Evolutionary conservation across 2,888 invertebrate genomes (phyloP), one percentile per base, ranked within the genome.

Genomic region (Argynnis bischoffii): DNA sequence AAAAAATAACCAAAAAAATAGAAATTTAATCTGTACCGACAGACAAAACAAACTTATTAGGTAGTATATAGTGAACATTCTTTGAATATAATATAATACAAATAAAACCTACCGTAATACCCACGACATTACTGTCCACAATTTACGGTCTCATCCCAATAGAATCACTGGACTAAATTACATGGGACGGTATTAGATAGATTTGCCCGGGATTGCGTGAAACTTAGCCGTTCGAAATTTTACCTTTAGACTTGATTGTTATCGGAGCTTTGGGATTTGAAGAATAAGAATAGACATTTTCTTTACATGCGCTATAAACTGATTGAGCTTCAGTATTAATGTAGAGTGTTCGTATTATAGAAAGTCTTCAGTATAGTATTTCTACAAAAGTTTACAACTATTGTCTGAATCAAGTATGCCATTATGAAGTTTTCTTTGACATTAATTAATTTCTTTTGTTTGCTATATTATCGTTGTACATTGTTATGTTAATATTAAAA

Each of bases 121-220:
- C 57, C 6, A 59, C 15, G 50, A 56, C 47, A 35, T 65, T 79
- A 81, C 77, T 79, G 78, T 71, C 60, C 75, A 63, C 74, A 79
- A 81, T 81, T 80, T 80, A 81, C 78, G 74, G 72, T 67, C 74
- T 69, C 70, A 73, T 74, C 71, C 75, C 70, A 76, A 64, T 76
- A 65, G 77, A 78, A 80, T 79, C 78, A 76, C 78, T 75, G 77
- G 69, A 69, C 69, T 76, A 70, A 77, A 77, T 77, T 76, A 76
- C 74, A 74, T 66, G 75, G 76, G 76, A 72, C 65, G 75, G 74
- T 59, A 74, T 76, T 75, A 76, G 72, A 70, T 72, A 67, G 71
- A 69, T 75, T 74, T 69, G 60, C 50, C 60, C 64, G 64, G 72
- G 74, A 71, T 75, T 61, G 55, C 31, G 47, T n/a, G 31, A 54